These are phyloP conservation scores for Anguilla anguilla DNA, from an alignment of 2,797 vertebrate genomes.

Conservation along the genomic window DNA sequence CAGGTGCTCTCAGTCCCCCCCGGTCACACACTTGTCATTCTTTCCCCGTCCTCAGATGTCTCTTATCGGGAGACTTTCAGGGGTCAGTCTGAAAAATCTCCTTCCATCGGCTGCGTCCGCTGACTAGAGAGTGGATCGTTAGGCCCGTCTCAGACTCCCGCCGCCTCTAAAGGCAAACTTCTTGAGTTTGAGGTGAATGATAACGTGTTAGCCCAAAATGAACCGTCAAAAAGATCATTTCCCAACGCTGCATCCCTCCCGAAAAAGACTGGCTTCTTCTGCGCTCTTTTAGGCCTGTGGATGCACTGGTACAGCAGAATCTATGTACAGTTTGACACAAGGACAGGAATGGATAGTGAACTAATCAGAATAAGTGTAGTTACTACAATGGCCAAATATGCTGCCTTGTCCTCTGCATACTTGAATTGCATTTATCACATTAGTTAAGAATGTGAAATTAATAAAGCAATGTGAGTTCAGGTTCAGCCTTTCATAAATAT, in stretches of 20 bases:
- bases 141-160: neutral
- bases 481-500: slow-evolving; percentile 4
- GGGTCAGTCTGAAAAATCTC: slow-evolving; percentile 6
- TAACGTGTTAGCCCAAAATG: neutral
- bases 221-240: neutral
- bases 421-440: neutral
- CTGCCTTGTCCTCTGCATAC: neutral
- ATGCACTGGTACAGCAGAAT: neutral
- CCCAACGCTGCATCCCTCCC: neutral
- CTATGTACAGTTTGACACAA: neutral
- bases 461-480: slow-evolving; percentile 4
- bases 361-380: neutral
- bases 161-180: neutral
- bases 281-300: neutral
- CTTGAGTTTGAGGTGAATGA: neutral
- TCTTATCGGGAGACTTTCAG: slow-evolving; percentile 2
- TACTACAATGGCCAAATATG: neutral
- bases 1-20: neutral
- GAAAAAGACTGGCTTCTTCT: neutral
- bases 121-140: neutral
- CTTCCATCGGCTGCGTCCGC: neutral
- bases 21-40: neutral
- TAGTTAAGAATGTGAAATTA: neutral
- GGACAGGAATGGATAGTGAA: neutral
- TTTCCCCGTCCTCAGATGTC: neutral